These are phyloP conservation scores for Macroteleia sp. DNA, from an alignment of 2,888 invertebrate species.

Conservation along the genomic window DNA sequence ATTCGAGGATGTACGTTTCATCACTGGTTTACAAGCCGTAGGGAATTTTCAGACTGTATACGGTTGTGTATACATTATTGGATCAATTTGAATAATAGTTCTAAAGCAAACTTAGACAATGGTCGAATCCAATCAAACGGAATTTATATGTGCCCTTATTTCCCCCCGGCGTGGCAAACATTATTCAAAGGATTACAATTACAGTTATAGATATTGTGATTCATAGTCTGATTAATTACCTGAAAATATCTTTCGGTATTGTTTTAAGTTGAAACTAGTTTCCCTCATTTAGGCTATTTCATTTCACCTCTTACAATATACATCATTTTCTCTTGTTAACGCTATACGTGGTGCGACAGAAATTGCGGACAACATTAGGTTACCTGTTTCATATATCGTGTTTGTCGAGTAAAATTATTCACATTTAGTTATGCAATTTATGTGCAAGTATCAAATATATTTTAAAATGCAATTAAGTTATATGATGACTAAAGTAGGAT, in stretches of 20 bases:
- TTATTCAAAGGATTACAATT: constrained; percentile 49
- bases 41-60: constrained; percentile 48
- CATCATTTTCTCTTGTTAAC: constrained; percentile 31
- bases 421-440: too few species aligned
- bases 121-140: constrained; percentile 57
- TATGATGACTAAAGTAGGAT: too few species aligned
- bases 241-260: constrained; percentile 48
- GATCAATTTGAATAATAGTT: constrained; percentile 63
- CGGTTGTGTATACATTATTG: constrained; percentile 52
- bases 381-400: too few species aligned
- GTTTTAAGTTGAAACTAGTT: constrained; percentile 48
- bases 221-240: constrained; percentile 40
- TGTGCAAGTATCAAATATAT: too few species aligned
- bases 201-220: constrained; percentile 55
- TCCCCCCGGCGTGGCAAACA: constrained; percentile 14
- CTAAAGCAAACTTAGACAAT: constrained; percentile 64
- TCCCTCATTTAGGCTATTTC: constrained; percentile 37
- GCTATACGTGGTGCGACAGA: too few species aligned
- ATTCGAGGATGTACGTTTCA: constrained; percentile 46
- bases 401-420: too few species aligned
- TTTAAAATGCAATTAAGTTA: too few species aligned
- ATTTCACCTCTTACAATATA: constrained; percentile 26
- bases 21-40: constrained; percentile 39
- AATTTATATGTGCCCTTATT: constrained; percentile 46
- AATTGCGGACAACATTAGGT: too few species aligned